A percentile compares a stretch with the other conserved stretches of the same genome.
Evolutionary conservation across 2,113 vertebrate species (phyloP).

Genomic region (Patagioenas fasciata): DNA sequence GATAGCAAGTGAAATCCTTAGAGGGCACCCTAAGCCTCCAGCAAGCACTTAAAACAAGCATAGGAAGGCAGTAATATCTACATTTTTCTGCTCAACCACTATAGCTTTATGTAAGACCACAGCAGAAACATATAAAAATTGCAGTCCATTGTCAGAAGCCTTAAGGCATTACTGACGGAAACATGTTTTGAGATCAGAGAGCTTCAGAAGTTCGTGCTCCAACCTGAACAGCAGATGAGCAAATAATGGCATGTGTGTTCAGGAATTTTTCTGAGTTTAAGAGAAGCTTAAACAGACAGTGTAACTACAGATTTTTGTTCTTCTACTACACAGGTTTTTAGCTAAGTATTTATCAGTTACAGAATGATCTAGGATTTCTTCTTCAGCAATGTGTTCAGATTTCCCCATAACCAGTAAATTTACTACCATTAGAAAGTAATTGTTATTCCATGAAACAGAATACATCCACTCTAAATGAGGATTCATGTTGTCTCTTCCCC

Average conservation of each 20-base stretch:
- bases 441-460: background rate
- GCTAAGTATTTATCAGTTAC: background rate
- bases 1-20: background rate
- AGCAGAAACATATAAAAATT: background rate
- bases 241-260: background rate
- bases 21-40: background rate
- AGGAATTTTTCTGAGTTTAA: background rate
- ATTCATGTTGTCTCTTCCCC: background rate
- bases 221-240: rapidly evolving
- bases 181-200: background rate
- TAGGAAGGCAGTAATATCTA: background rate
- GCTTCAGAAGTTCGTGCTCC: background rate
- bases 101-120: background rate
- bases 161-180: background rate
- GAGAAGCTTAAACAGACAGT: background rate
- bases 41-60: background rate
- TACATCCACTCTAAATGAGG: background rate
- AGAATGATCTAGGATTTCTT: background rate
- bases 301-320: background rate
- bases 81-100: background rate
- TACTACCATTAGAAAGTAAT: background rate
- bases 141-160: background rate
- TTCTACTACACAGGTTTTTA: background rate
- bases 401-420: background rate
- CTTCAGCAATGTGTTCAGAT: background rate